Evolutionary conservation across 2,113 vertebrate species (phyloP), one percentile per base, ranked within the genome.

Genomic region (Furnarius figulus): DNA sequence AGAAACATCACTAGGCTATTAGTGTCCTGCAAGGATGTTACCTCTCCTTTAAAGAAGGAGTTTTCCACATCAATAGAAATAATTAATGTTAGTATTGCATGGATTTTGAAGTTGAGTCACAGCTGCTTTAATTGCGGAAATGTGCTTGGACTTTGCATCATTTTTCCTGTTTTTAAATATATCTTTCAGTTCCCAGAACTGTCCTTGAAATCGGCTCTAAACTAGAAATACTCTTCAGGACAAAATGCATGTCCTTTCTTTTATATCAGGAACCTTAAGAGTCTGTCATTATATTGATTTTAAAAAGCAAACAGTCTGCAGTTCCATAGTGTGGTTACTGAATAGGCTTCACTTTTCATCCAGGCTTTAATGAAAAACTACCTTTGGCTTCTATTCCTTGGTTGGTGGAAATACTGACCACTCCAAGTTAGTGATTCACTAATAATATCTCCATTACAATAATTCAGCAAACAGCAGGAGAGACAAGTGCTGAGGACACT

Each of bases 271-370:
- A 92, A 33, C n/a, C 20, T 37, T 76, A 46, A 61, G 53, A 84
- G 75, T 80, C 63, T 71, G 21, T 94, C 37, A 74, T 75, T 92
- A 42, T 27, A 94, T 84, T 81, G 92, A 90, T 93, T 96, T 93
- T 71, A 62, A 74, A 83, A 81, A 86, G 68, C 92, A 86, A 95
- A 90, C 63, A 52, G 42, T 27, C 35, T 74, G 59, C 24, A 65
- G 7, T 89, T 91, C 81, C 37, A 12, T 33, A 30, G 20, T 49
- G 44, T 47, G 68, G 59, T 83, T 88, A 65, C 87, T 95, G 90
- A 95, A 92, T 22, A 61, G 84, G 73, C 79, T 87, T 72, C n/a
- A 53, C 76, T 93, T 93, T 86, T 89, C 85, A 56, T 67, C 56
- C 70, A 27, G 16, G 49, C 79, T 75, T 27, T 82, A 77, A 93